These are phyloP conservation scores for Diorhabda elongata DNA, from an alignment of 1,140 invertebrate genomes.

Conservation along the genomic window DNA sequence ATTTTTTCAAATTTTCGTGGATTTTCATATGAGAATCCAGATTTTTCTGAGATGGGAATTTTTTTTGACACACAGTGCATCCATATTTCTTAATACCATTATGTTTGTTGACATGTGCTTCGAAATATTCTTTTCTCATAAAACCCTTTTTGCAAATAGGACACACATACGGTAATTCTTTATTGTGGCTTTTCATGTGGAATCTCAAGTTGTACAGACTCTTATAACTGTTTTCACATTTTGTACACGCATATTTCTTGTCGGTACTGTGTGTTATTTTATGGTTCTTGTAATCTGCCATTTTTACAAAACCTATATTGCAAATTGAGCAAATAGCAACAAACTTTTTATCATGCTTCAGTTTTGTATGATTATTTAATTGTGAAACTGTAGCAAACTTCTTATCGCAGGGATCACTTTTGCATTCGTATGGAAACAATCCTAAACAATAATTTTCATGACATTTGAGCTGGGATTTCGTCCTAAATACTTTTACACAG, in stretches of 20 bases:
- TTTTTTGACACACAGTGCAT: conserved; percentile 38
- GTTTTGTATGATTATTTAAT: conserved; percentile 39
- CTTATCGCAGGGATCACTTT: conserved; percentile 36
- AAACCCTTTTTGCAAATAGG: conserved; percentile 42
- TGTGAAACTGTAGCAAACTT: conserved; percentile 40
- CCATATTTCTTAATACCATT: conserved; percentile 41
- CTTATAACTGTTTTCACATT: conserved; percentile 43
- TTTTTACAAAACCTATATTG: conserved; percentile 43
- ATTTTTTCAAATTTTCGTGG: conserved; percentile 37
- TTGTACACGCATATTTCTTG: conserved; percentile 40
- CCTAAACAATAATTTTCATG: conserved; percentile 42
- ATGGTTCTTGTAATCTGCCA: conserved; percentile 42
- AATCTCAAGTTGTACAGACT: conserved; percentile 44
- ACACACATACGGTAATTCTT: conserved; percentile 37
- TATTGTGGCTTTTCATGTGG: conserved; percentile 43
- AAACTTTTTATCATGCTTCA: conserved; percentile 45
- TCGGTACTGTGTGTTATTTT: conserved; percentile 39
- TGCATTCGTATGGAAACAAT: conserved; percentile 37
- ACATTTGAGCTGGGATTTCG: conserved; percentile 35
- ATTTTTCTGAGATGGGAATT: conserved; percentile 42
- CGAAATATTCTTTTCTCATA: conserved; percentile 42
- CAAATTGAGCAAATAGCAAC: conserved; percentile 42
- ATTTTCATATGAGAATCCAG: conserved; percentile 42
- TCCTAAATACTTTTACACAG: conserved; percentile 28
- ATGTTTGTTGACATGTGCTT: conserved; percentile 41